Percentiles rank a stretch among this genome's conserved stretches.
Evolutionary conservation across 2,797 vertebrate genomes (phyloP).

Genomic region (Lacerta viridis): DNA sequence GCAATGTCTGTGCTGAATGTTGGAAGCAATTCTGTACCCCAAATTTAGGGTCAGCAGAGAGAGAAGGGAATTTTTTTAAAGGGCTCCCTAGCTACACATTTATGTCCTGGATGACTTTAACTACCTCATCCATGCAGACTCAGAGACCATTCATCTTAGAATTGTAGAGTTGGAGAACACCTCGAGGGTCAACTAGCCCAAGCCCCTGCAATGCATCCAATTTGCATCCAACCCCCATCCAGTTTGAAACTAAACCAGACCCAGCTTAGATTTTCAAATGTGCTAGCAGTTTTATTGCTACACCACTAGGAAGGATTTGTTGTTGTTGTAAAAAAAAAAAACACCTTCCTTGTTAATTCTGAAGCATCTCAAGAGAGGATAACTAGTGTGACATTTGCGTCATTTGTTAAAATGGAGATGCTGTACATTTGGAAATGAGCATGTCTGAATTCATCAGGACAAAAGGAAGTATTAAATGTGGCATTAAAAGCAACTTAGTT

Average conservation of each 20-base stretch:
- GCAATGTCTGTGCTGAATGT: background rate
- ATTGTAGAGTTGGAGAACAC: too few relatives aligned
- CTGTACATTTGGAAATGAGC: background rate
- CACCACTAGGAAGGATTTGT: too few relatives aligned
- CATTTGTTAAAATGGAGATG: background rate
- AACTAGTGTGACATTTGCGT: background rate
- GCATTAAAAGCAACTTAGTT: background rate
- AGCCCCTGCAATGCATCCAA: too few relatives aligned
- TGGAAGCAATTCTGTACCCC: background rate
- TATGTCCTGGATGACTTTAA: background rate
- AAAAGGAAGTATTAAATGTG: background rate
- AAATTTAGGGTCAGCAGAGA: background rate
- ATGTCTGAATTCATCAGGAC: background rate
- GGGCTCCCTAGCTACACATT: background rate
- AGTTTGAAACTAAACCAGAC: too few relatives aligned
- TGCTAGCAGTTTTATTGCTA: too few relatives aligned
- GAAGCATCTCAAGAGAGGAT: background rate
- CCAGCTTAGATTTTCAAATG: too few relatives aligned
- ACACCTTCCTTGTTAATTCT: background rate
- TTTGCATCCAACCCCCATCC: too few relatives aligned
- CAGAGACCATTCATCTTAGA: too few relatives aligned
- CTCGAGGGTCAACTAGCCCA: too few relatives aligned
- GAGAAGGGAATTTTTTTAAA: background rate
- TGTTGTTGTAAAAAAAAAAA: too few relatives aligned
- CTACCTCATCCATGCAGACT: background rate